Evolutionary conservation across 2,113 vertebrate genomes (phyloP).

Genomic region (Zosterops pallidus): DNA sequence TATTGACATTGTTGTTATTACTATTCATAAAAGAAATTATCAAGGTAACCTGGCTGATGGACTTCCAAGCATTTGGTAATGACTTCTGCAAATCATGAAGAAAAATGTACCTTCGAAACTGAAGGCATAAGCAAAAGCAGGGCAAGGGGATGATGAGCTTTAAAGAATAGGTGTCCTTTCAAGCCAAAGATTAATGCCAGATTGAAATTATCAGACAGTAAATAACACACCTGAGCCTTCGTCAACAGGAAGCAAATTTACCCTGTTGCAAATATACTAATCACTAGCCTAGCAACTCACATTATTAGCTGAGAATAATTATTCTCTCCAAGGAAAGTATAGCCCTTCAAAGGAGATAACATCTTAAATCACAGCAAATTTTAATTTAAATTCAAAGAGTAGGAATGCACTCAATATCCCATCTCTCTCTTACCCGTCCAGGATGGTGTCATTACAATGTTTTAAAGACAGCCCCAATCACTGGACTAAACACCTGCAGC

Average conservation of each 20-base stretch:
- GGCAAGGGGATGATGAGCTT: not conserved
- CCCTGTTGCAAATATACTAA: constrained; percentile 37
- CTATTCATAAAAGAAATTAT: constrained; percentile 30
- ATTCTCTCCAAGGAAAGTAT: constrained; percentile 31
- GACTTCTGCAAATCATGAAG: constrained; percentile 24
- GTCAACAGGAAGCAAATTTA: constrained; percentile 48
- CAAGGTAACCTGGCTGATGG: constrained; percentile 14
- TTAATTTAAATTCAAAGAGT: constrained; percentile 44
- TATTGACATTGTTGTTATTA: not conserved
- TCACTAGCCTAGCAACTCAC: constrained; percentile 5
- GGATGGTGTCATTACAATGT: not conserved
- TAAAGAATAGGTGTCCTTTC: not conserved
- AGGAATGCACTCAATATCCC: not conserved
- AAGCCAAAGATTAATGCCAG: constrained; percentile 16
- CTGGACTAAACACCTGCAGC: constrained; percentile 35
- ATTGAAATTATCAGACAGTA: not conserved
- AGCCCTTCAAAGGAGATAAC: constrained; percentile 27
- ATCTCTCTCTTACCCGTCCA: not conserved
- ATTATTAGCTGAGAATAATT: constrained; percentile 63
- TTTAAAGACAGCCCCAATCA: constrained; percentile 23
- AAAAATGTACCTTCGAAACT: not conserved
- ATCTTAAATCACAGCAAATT: constrained; percentile 51
- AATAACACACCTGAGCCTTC: not conserved
- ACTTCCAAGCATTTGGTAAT: constrained; percentile 2
- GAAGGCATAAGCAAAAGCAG: not conserved